phyloP scores from a whole-genome alignment of 2,113 vertebrate genomes.

The Grammomys dolichurus region DNA sequence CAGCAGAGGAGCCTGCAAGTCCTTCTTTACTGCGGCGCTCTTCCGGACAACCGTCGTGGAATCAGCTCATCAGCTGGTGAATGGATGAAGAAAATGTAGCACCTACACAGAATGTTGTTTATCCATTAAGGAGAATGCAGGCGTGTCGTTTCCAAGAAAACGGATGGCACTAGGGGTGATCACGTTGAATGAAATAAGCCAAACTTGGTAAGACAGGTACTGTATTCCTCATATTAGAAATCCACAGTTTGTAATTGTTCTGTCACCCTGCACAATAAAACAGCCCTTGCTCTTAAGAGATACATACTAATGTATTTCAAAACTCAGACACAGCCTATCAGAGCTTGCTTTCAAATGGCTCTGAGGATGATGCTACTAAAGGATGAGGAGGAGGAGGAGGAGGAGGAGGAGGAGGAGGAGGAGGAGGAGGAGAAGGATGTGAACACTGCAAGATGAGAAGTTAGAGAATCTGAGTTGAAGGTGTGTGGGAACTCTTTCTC shows the following conservation, averaged over 20 bases:
- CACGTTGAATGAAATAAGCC: neutral
- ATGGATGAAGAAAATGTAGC: neutral
- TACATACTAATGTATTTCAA: neutral
- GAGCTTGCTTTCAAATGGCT: neutral
- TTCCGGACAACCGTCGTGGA: neutral
- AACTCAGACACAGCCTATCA: neutral
- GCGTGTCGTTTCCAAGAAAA: neutral
- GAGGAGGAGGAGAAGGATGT: neutral
- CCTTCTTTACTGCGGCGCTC: neutral
- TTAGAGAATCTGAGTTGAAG: neutral
- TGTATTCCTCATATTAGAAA: neutral
- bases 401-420: too few relatives aligned
- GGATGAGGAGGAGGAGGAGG: too few relatives aligned
- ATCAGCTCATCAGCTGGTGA: neutral
- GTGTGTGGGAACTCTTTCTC: neutral
- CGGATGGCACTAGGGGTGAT: neutral
- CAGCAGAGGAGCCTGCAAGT: neutral
- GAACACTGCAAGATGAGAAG: neutral
- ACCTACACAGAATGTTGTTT: neutral
- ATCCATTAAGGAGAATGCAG: neutral
- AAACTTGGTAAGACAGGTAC: neutral
- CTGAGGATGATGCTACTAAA: neutral
- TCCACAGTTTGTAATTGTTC: constrained; percentile 1
- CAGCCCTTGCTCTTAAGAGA: constrained; percentile 23
- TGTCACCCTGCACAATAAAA: constrained; percentile 20